Evolutionary conservation across 2,113 vertebrate genomes (phyloP).

Genomic region (Pedetes capensis): DNA sequence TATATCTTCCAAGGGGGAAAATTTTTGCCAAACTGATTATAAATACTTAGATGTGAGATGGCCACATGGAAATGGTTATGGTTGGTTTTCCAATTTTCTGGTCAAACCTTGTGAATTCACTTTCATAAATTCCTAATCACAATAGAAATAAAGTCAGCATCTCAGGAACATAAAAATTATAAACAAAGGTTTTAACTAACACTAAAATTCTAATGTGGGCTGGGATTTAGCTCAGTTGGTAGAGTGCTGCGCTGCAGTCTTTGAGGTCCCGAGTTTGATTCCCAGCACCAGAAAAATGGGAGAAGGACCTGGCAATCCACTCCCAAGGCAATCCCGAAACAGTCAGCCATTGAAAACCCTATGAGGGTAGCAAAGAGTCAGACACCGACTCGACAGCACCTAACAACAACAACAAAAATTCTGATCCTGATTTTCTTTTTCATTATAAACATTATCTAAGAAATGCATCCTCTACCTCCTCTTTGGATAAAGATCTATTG

Average conservation of each 20-base stretch:
- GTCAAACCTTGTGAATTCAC: slow-evolving; percentile 29
- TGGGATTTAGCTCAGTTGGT: too few species aligned
- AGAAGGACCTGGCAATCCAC: too few species aligned
- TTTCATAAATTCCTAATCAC: slow-evolving; percentile 35
- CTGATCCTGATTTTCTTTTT: background rate
- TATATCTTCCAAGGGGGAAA: slow-evolving; percentile 42
- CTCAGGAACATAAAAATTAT: background rate
- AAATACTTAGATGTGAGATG: slow-evolving; percentile 16
- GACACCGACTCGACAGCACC: too few species aligned
- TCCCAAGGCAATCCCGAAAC: too few species aligned
- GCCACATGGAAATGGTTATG: slow-evolving; percentile 36
- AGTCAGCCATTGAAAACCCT: too few species aligned
- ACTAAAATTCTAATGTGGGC: too few species aligned
- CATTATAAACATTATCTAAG: slow-evolving; percentile 33
- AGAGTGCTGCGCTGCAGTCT: too few species aligned
- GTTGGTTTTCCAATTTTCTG: slow-evolving; percentile 49
- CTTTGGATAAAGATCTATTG: background rate
- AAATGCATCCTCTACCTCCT: background rate
- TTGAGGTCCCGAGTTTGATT: too few species aligned
- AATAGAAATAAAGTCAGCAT: slow-evolving; percentile 19
- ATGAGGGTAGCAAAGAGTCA: too few species aligned
- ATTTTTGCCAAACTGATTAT: slow-evolving; percentile 2
- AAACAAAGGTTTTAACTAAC: too few species aligned
- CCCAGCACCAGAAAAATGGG: too few species aligned
- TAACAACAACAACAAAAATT: too few species aligned